phyloP scores from a whole-genome alignment of 1,140 invertebrate genomes.

The Matsumurasca onukii region DNA sequence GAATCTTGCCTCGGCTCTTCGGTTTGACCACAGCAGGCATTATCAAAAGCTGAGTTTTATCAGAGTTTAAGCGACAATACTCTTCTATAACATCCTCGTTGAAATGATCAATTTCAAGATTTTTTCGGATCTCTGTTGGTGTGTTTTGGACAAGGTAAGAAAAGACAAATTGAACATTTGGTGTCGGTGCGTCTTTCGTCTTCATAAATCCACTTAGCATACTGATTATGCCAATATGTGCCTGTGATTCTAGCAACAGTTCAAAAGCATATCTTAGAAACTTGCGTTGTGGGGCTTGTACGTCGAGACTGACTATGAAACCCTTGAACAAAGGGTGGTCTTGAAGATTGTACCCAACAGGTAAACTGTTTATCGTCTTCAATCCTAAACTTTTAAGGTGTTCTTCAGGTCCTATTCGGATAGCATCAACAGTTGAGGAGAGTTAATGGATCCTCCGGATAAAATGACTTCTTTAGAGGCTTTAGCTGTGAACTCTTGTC shows the following conservation, averaged over 20 bases:
- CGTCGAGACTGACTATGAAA: neutral
- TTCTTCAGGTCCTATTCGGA: neutral
- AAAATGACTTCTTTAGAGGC: neutral
- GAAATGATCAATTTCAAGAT: neutral
- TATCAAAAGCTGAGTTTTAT: neutral
- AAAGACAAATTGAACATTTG: constrained; percentile 32
- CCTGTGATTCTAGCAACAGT: no score
- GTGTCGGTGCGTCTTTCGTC: constrained; percentile 32
- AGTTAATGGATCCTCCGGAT: neutral
- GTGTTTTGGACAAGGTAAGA: neutral
- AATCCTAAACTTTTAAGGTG: neutral
- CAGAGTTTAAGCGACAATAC: neutral
- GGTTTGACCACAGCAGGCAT: constrained; percentile 1
- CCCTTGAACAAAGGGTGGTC: neutral
- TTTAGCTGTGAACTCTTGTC: neutral
- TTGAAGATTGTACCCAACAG: neutral
- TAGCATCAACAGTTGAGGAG: neutral
- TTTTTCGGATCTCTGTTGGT: neutral
- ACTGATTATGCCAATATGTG: no score
- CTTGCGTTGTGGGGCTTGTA: neutral
- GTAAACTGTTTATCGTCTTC: neutral
- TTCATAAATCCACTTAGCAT: constrained; percentile 34
- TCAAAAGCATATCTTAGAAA: no score
- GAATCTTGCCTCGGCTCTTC: constrained; percentile 14
- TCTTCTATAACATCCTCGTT: neutral